These are phyloP conservation scores for Popillia japonica DNA, from an alignment of 1,140 invertebrate genomes.

Conservation along the genomic window DNA sequence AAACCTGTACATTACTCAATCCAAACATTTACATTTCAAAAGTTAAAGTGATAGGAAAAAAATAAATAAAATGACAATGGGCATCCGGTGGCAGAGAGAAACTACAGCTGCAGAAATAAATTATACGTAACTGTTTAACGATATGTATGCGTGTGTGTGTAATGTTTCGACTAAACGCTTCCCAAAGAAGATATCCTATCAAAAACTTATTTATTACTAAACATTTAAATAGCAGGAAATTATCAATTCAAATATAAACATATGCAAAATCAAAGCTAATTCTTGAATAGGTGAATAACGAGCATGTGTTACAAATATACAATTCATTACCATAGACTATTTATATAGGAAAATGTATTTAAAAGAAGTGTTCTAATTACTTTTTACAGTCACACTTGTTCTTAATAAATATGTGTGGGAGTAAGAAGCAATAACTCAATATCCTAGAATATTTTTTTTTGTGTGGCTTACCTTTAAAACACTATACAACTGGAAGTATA, in stretches of 20 bases:
- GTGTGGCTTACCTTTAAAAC: not conserved
- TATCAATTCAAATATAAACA: not conserved
- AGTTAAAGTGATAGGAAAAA: slow-evolving; percentile 19
- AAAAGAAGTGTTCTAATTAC: no score
- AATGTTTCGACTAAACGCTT: not conserved
- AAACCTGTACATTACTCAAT: not conserved
- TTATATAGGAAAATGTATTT: not conserved
- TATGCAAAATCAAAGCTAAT: not conserved
- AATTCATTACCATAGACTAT: not conserved
- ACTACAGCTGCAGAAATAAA: slow-evolving; percentile 23
- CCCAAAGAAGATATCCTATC: not conserved
- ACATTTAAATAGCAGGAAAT: not conserved
- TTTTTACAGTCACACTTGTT: no score
- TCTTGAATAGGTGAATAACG: not conserved
- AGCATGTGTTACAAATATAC: not conserved
- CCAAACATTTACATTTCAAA: slow-evolving; percentile 14
- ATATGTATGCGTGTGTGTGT: not conserved
- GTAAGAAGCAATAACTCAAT: not conserved
- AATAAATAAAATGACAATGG: slow-evolving; percentile 38
- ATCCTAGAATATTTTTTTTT: not conserved
- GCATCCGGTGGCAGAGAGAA: slow-evolving; percentile 32
- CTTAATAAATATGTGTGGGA: not conserved
- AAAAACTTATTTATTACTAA: not conserved
- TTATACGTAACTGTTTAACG: not conserved
- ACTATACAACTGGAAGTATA: not conserved